A percentile compares a stretch with the other conserved stretches of the same genome.
Evolutionary conservation across 2,113 vertebrate genomes (phyloP).

Genomic region (Lampris incognitus): DNA sequence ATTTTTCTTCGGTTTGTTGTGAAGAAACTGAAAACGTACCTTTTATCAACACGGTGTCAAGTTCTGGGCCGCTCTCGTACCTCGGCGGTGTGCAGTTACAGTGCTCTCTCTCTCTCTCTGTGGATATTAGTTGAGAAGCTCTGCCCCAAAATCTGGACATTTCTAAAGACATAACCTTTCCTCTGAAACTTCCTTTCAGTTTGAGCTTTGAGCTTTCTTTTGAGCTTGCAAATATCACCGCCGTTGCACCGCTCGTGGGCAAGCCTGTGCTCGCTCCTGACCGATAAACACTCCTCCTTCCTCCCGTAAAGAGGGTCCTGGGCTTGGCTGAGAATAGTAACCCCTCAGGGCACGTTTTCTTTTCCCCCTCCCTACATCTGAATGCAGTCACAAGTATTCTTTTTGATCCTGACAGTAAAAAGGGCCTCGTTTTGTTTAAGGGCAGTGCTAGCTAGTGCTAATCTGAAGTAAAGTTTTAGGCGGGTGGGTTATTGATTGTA

Average conservation of each 20-base stretch:
- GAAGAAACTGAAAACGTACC: background rate
- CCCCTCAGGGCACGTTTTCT: conserved; percentile 34
- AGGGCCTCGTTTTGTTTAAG: conserved; percentile 21
- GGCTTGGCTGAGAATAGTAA: conserved; percentile 36
- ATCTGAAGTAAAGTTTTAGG: conserved; percentile 53
- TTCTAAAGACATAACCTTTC: background rate
- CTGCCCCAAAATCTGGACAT: background rate
- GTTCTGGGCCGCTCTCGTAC: too few species aligned
- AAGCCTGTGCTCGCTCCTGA: conserved; percentile 31
- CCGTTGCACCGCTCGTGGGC: conserved; percentile 25
- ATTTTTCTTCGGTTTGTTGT: too few species aligned
- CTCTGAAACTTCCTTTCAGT: too few species aligned
- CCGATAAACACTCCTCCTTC: conserved; percentile 49
- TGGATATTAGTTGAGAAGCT: background rate
- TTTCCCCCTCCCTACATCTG: background rate
- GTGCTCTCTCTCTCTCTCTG: background rate
- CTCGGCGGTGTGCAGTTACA: background rate
- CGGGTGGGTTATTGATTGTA: conserved; percentile 41
- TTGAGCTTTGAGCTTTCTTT: conserved; percentile 7
- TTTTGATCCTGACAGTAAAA: conserved; percentile 53
- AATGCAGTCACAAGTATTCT: conserved; percentile 31
- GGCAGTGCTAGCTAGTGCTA: conserved; percentile 25
- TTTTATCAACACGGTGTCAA: too few species aligned
- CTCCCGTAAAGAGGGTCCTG: conserved; percentile 26
- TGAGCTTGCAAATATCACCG: conserved; percentile 11